Percentiles rank a stretch among this genome's conserved stretches.
Conservation (phyloP, 2,797 vertebrate species). For the Parauchenoglanis ngamensis region DNA sequence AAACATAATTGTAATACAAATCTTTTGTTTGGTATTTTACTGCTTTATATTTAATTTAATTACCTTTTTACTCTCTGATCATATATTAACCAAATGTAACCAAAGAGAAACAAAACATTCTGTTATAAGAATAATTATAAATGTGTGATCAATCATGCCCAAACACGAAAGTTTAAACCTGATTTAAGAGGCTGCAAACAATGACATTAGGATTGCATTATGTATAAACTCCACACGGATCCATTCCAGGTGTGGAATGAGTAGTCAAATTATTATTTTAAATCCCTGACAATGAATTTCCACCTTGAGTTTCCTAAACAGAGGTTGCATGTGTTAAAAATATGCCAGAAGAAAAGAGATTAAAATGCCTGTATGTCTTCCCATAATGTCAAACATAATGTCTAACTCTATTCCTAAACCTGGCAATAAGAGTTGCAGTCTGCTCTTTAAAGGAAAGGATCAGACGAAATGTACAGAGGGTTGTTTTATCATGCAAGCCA, state of each 20-base stretch:
- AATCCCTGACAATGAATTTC: neutral
- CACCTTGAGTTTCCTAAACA: neutral
- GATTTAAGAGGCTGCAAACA: neutral
- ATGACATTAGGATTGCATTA: neutral
- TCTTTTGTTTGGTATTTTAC: slow-evolving; percentile 2
- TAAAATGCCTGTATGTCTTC: neutral
- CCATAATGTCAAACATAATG: neutral
- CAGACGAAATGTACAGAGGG: neutral
- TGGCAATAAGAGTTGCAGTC: neutral
- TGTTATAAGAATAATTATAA: too few species aligned
- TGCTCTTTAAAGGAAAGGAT: neutral
- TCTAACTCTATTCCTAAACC: too few species aligned
- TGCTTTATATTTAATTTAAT: slow-evolving; percentile 20
- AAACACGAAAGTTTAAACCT: neutral
- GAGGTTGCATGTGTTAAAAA: neutral
- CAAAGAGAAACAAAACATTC: neutral
- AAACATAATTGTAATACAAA: neutral
- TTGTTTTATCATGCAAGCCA: neutral
- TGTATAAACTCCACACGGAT: neutral
- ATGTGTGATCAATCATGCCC: neutral
- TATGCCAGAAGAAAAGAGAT: neutral
- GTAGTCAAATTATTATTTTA: neutral
- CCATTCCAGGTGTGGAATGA: neutral
- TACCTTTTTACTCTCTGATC: neutral
- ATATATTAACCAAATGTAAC: slow-evolving; percentile 7